Percentiles rank a stretch among this genome's conserved stretches.
These are phyloP conservation scores for Paracentrotus lividus DNA, from an alignment of 53 echinoderm and acorn worm genomes.

Conservation along the genomic window DNA sequence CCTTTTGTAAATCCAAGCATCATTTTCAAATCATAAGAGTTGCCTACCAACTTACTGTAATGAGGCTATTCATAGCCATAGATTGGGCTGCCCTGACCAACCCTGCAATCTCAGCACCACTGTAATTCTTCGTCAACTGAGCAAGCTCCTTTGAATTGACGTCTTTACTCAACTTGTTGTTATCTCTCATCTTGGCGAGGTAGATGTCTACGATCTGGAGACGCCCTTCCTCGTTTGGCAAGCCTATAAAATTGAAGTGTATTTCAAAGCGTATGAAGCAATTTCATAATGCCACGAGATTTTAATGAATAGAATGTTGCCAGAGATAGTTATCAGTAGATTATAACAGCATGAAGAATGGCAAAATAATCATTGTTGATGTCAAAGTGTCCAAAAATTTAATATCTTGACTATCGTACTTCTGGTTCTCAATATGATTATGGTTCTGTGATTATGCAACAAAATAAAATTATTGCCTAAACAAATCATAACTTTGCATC, in stretches of 20 bases:
- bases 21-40: not conserved
- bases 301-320: no score
- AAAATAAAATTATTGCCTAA: no score
- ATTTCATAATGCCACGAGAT: not conserved
- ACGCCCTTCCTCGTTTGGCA: slow-evolving; percentile 91
- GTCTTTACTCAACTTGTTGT: slow-evolving; percentile 82
- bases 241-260: slow-evolving; percentile 64
- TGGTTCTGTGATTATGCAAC: no score
- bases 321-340: no score
- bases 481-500: no score
- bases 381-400: no score
- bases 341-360: no score
- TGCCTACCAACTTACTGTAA: slow-evolving; percentile 79
- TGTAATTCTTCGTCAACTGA: slow-evolving; percentile 90
- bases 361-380: no score
- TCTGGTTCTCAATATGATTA: no score
- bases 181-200: slow-evolving; percentile 89
- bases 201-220: slow-evolving; percentile 95
- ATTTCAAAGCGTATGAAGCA: not conserved
- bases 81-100: slow-evolving; percentile 96
- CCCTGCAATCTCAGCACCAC: slow-evolving; percentile 98
- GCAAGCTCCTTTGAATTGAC: slow-evolving; percentile 87
- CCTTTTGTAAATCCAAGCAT: not conserved
- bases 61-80: slow-evolving; percentile 98
- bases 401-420: no score